Conservation (phyloP, 2,113 vertebrate genomes). For the Sminthopsis crassicaudata region DNA sequence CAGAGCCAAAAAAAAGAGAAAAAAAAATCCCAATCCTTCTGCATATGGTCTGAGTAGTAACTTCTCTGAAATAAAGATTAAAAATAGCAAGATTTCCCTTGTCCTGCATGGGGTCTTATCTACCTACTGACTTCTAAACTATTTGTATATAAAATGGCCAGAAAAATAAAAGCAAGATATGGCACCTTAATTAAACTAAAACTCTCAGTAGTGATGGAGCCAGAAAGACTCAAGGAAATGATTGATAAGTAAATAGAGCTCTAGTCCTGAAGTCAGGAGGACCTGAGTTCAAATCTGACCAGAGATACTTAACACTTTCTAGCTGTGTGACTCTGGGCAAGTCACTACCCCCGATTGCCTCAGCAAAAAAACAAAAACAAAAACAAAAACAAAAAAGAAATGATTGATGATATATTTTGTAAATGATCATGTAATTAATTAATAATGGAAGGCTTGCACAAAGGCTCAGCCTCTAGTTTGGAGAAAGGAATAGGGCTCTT, state of each 20-base stretch:
- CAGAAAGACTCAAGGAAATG: conserved; percentile 61
- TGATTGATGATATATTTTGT: conserved; percentile 74
- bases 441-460: conserved; percentile 39
- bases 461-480: conserved; percentile 22
- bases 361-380: no score
- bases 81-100: conserved; percentile 67
- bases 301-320: no score
- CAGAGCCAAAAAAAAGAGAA: neutral
- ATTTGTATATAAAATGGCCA: conserved; percentile 62
- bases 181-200: conserved; percentile 77
- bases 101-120: conserved; percentile 57
- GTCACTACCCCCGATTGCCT: no score
- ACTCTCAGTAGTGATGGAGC: conserved; percentile 67
- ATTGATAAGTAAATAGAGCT: conserved; percentile 47
- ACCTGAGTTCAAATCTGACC: no score
- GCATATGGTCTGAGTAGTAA: conserved; percentile 41
- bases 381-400: conserved; percentile 2
- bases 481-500: conserved; percentile 12
- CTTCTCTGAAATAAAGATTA: conserved; percentile 62
- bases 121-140: conserved; percentile 65
- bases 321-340: no score
- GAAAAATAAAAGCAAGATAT: conserved; percentile 70
- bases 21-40: neutral
- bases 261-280: no score
- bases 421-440: conserved; percentile 72